Base-by-base conservation (phyloP, 2,888 invertebrate species). In the Thyatira batis region DNA sequence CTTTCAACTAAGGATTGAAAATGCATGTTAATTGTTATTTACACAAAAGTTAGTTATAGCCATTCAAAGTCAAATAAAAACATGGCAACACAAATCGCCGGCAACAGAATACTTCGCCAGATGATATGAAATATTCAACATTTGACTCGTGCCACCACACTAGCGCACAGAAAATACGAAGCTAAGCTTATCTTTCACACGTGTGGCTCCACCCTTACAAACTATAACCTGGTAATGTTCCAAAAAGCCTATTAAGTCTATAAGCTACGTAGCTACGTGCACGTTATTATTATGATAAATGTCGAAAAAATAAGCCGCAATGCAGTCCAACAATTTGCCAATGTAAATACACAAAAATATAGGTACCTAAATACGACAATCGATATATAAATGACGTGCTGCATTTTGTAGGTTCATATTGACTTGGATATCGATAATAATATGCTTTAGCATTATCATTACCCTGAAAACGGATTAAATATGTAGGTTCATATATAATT, bases 161-260 rank as follows among this genome's bases (percentile, higher is more conserved):
- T n/a, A n/a, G 39, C 39, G 17, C 17, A 17, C 39, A 0, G 39
- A 39, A 33, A 39, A 39, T 39, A 17, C 45, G 21, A 45, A n/a
- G n/a, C 45, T 21, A 45, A 21, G 45, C 21, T 20, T 20, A 20
- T 44, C 9, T 44, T 20, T n/a, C 20, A 45, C 27, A 23, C 27
- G 48, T 20, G 27, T 17, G 25, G 10, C 27, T n/a, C 46, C n/a
- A 46, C 25, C 13, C 23, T 39, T 33, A 33, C 33, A 13, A 65
- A 67, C 57, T 63, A 58, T 61, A 78, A 80, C 67, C 87, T 87
- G 87, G 87, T 87, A 85, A 83, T 80, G 88, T 87, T 89, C 87
- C 89, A 89, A 87, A 88, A 89, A 83, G 80, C 84, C 80, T 89
- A 87, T 86, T 85, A 87, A 72, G 76, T 76, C 69, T 56, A 60